Conservation (phyloP, 2,888 invertebrate genomes). For the Mystacides longicornis region DNA sequence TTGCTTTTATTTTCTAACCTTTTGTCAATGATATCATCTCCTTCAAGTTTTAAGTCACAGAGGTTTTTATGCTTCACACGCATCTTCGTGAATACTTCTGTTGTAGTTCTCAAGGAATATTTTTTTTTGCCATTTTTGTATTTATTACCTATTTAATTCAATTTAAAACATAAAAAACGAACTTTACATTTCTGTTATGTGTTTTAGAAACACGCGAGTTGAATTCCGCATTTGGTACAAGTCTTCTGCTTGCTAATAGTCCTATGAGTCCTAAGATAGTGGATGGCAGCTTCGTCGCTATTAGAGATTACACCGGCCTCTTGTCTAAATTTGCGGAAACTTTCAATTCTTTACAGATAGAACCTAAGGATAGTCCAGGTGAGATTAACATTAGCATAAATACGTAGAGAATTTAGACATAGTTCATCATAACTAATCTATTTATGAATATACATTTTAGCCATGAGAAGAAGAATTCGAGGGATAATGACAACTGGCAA, state of each 20-base stretch:
- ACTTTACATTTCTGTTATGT: background rate
- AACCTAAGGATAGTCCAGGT: slow-evolving; percentile 74
- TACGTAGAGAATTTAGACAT: background rate
- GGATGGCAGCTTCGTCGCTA: slow-evolving; percentile 87
- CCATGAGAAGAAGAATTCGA: slow-evolving; percentile 76
- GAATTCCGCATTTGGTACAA: slow-evolving; percentile 87
- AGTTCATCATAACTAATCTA: background rate
- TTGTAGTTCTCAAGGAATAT: too few relatives aligned
- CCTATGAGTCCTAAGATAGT: slow-evolving; percentile 96
- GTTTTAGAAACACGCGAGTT: slow-evolving; percentile 69
- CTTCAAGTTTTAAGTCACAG: too few relatives aligned
- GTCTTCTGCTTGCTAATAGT: slow-evolving; percentile 85
- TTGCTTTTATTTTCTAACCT: too few relatives aligned
- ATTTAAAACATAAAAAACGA: too few relatives aligned
- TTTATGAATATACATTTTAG: slow-evolving; percentile 35
- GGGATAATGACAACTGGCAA: slow-evolving; percentile 87
- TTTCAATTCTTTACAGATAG: slow-evolving; percentile 60
- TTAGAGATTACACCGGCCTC: slow-evolving; percentile 74
- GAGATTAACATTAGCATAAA: slow-evolving; percentile 12
- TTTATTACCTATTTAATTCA: too few relatives aligned
- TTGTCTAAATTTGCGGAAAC: slow-evolving; percentile 66
- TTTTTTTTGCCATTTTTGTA: too few relatives aligned
- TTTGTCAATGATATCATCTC: too few relatives aligned
- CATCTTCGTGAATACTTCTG: too few relatives aligned
- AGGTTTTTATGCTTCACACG: too few relatives aligned